These are phyloP conservation scores for Cyprichromis sp. DNA, from an alignment of 2,113 vertebrate species.

Conservation along the genomic window DNA sequence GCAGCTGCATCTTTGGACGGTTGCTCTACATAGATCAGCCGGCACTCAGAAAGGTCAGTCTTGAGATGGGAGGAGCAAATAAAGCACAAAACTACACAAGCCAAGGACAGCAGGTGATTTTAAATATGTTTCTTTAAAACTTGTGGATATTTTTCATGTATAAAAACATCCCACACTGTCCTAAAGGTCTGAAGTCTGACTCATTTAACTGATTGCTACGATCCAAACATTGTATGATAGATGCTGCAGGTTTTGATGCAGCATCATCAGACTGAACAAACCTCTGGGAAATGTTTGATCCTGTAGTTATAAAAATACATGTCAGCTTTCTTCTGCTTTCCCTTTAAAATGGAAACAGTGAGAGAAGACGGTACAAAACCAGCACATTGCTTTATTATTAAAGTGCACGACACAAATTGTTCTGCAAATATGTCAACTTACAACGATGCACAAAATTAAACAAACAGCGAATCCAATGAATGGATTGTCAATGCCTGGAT, in stretches of 20 bases:
- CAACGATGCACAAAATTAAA: neutral
- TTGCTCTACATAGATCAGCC: neutral
- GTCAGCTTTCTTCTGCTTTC: neutral
- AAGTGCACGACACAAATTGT: neutral
- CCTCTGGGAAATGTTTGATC: neutral
- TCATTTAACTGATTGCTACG: neutral
- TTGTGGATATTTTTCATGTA: neutral
- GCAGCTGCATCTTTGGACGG: neutral
- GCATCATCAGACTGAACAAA: rapidly evolving
- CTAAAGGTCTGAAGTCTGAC: neutral
- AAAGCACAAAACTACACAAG: neutral
- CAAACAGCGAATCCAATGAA: neutral
- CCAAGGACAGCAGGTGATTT: neutral
- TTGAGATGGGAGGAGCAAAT: neutral
- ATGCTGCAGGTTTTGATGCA: neutral
- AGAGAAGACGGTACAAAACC: neutral
- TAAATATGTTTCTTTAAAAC: neutral
- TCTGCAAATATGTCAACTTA: neutral
- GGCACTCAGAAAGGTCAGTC: neutral
- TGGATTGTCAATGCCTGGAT: rapidly evolving
- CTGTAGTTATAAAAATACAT: neutral
- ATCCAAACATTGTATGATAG: neutral
- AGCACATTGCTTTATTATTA: neutral
- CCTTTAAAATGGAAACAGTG: neutral
- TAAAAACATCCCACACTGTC: neutral